phyloP scores from a whole-genome alignment of 2,113 vertebrate genomes.

The Dissostichus mawsoni region DNA sequence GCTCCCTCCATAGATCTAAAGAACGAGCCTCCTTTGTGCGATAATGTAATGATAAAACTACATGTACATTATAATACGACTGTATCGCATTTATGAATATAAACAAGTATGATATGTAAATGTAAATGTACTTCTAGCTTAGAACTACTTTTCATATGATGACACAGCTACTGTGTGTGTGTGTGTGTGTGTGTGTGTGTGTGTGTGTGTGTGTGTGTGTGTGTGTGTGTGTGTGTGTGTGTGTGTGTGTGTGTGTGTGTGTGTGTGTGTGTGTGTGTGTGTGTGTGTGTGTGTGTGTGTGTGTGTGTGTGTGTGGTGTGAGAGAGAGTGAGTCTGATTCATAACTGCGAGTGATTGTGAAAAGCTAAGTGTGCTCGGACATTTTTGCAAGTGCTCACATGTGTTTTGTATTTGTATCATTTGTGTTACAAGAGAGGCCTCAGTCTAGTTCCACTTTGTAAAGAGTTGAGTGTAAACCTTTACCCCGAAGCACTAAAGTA shows the following conservation, averaged over 20 bases:
- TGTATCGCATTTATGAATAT: slow-evolving; percentile 77
- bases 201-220: slow-evolving; percentile 38
- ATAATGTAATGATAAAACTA: slow-evolving; percentile 64
- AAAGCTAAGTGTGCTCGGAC: slow-evolving; percentile 40
- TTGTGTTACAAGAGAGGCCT: slow-evolving; percentile 73
- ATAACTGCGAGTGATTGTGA: slow-evolving; percentile 36
- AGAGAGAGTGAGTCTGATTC: slow-evolving; percentile 20
- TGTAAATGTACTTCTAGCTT: slow-evolving; percentile 81
- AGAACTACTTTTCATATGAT: slow-evolving; percentile 76
- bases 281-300: no score
- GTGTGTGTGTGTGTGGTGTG: no score
- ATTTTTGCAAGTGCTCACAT: slow-evolving; percentile 48
- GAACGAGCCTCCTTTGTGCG: slow-evolving; percentile 42
- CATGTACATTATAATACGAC: slow-evolving; percentile 75
- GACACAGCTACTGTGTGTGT: slow-evolving; percentile 61
- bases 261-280: slow-evolving; percentile 38
- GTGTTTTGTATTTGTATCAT: slow-evolving; percentile 78
- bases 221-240: slow-evolving; percentile 41
- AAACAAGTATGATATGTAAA: slow-evolving; percentile 76
- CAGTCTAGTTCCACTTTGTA: slow-evolving; percentile 71
- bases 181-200: slow-evolving; percentile 37
- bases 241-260: slow-evolving; percentile 27
- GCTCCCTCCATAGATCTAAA: slow-evolving; percentile 39
- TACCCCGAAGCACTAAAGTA: slow-evolving; percentile 69
- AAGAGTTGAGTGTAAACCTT: slow-evolving; percentile 35